Evolutionary conservation across 2,888 invertebrate species (phyloP).

Genomic region (Ornithoptera alexandrae): DNA sequence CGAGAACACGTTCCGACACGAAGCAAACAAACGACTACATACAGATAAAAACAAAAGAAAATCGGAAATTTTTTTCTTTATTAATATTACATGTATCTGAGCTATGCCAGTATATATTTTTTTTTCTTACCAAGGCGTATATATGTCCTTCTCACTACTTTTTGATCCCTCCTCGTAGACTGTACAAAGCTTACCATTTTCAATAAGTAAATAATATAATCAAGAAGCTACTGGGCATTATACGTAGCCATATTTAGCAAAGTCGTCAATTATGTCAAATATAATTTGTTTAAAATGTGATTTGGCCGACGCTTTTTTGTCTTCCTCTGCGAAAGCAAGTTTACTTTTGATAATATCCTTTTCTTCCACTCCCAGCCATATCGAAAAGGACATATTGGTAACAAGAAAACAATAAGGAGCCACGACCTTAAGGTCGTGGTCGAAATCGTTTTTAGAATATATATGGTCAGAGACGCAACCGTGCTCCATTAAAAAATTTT

Average conservation of each 20-base stretch:
- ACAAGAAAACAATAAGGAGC: constrained; percentile 20
- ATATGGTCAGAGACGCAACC: background rate
- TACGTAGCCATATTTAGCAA: constrained; percentile 18
- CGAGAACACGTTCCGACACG: too few relatives aligned
- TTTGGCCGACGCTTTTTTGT: constrained; percentile 2
- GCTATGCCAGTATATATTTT: too few relatives aligned
- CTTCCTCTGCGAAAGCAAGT: constrained; percentile 13
- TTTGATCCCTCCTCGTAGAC: too few relatives aligned
- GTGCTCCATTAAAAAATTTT: constrained; percentile 14
- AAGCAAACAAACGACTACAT: too few relatives aligned
- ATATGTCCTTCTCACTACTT: too few relatives aligned
- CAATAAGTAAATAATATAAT: too few relatives aligned
- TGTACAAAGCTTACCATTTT: too few relatives aligned
- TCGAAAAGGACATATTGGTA: constrained; percentile 24
- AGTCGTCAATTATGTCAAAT: constrained; percentile 22
- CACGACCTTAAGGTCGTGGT: constrained; percentile 22
- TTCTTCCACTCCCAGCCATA: constrained; percentile 28
- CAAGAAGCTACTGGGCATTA: background rate
- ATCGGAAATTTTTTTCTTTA: too few relatives aligned
- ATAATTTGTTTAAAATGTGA: constrained; percentile 18
- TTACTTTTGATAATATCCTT: constrained; percentile 22
- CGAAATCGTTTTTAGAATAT: constrained; percentile 23
- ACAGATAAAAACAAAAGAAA: too few relatives aligned
- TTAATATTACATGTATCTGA: too few relatives aligned
- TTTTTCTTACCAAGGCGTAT: too few relatives aligned